Conservation (phyloP, 2,888 invertebrate genomes). For the Mythimna vitellina region DNA sequence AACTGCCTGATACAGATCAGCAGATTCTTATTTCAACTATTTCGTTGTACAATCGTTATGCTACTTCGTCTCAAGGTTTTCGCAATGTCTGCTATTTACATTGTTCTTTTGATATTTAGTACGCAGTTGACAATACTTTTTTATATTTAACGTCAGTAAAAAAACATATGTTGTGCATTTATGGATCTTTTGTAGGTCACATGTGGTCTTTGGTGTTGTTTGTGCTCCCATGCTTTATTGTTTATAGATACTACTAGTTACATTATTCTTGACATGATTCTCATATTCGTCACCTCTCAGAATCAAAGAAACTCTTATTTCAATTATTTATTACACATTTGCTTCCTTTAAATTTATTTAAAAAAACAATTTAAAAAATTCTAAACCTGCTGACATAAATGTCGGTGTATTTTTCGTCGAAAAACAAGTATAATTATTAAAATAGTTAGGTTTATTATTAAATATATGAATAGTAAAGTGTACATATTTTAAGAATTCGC, state of each 20-base stretch:
- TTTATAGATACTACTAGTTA: constrained; percentile 39
- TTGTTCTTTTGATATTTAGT: constrained; percentile 54
- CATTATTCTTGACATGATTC: constrained; percentile 24
- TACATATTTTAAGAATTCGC: constrained; percentile 10
- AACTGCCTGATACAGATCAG: constrained; percentile 53
- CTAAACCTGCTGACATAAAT: not conserved
- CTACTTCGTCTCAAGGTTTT: constrained; percentile 43
- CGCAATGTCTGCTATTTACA: constrained; percentile 44
- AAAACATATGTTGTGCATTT: constrained; percentile 50
- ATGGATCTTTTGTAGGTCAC: constrained; percentile 57
- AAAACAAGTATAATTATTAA: constrained; percentile 1
- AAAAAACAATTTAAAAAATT: not conserved
- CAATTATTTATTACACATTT: not conserved
- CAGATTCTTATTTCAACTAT: constrained; percentile 40
- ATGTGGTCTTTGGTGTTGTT: constrained; percentile 50
- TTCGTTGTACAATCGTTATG: constrained; percentile 24
- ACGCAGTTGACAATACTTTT: constrained; percentile 43
- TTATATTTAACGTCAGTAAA: constrained; percentile 33
- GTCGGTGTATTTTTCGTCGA: not conserved
- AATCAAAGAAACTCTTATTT: constrained; percentile 10
- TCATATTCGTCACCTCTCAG: constrained; percentile 10
- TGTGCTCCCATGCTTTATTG: constrained; percentile 20
- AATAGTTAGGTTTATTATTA: constrained; percentile 6
- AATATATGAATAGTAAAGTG: constrained; percentile 16
- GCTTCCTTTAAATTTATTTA: constrained; percentile 1